Conservation (phyloP, 2,113 vertebrate species). For the Myanophis thanlyinensis region DNA sequence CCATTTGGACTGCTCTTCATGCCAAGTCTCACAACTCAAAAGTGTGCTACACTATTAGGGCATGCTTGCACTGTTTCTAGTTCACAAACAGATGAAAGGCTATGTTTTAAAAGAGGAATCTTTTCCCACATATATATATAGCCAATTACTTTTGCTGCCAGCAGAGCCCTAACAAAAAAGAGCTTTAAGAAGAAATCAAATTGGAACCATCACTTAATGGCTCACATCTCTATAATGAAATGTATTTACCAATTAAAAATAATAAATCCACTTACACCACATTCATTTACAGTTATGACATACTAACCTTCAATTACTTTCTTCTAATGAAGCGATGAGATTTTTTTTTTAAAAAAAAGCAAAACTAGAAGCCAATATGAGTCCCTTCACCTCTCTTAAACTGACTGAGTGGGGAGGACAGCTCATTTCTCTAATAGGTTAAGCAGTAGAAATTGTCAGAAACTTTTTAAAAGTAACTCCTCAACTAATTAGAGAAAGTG, state of each 20-base stretch:
- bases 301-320: conserved; percentile 56
- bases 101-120: conserved; percentile 18
- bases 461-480: neutral
- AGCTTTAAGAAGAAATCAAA: conserved; percentile 53
- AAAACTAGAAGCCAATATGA: neutral
- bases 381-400: neutral
- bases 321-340: neutral
- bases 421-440: neutral
- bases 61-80: neutral
- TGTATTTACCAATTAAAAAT: conserved; percentile 41
- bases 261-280: conserved; percentile 47
- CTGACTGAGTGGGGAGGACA: neutral
- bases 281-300: conserved; percentile 59
- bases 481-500: neutral
- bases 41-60: neutral
- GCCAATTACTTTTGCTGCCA: conserved; percentile 52
- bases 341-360: neutral
- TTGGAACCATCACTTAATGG: conserved; percentile 43
- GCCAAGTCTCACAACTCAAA: conserved; percentile 10
- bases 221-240: conserved; percentile 35
- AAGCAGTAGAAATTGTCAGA: neutral
- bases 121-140: conserved; percentile 41
- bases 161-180: conserved; percentile 50
- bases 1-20: neutral
- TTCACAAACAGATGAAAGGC: conserved; percentile 21